Evolutionary conservation across 2,113 vertebrate genomes (phyloP).

Genomic region (Menidia beryllina): DNA sequence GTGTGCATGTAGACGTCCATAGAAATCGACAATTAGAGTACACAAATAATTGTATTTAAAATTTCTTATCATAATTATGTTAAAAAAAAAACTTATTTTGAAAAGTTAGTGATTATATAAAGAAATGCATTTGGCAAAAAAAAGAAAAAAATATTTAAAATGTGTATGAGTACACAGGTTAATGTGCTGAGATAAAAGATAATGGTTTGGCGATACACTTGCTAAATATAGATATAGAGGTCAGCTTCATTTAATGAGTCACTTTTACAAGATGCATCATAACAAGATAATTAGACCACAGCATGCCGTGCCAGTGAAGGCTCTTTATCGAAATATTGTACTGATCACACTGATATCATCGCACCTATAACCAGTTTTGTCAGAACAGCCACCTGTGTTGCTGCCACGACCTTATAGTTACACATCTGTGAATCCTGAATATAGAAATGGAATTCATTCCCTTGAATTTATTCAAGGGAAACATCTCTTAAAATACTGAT

Average conservation of each 20-base stretch:
- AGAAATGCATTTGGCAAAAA: background rate
- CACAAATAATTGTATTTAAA: too few relatives aligned
- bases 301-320: background rate
- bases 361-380: background rate
- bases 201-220: constrained; percentile 2
- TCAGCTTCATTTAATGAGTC: constrained; percentile 12
- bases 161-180: background rate
- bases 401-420: background rate
- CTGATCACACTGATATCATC: background rate
- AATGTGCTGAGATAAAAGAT: background rate
- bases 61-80: constrained; percentile 2
- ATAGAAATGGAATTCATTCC: too few relatives aligned
- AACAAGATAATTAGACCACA: constrained; percentile 7
- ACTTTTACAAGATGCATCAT: constrained; percentile 5
- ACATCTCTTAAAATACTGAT: background rate
- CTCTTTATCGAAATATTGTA: background rate
- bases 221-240: background rate
- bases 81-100: background rate
- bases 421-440: too few relatives aligned
- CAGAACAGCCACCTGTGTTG: background rate
- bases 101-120: too few relatives aligned
- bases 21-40: too few relatives aligned
- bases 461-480: too few relatives aligned
- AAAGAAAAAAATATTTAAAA: background rate
- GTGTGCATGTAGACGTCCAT: constrained; percentile 35